Evolutionary conservation across 2,797 vertebrate genomes (phyloP).

Genomic region (Alosa sapidissima): DNA sequence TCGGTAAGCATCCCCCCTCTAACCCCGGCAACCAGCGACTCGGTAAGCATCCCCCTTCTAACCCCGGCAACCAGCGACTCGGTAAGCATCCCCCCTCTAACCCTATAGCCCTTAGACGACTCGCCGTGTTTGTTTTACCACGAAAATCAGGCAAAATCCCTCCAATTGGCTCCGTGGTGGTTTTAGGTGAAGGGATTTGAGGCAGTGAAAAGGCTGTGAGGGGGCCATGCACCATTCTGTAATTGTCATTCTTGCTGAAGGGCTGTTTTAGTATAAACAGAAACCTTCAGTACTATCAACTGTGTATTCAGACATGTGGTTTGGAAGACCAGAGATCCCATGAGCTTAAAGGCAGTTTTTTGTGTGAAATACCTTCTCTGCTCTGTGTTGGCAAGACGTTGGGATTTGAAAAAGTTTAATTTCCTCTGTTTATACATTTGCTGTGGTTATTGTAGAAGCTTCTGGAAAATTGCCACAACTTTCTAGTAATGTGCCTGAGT

Average conservation of each 20-base stretch:
- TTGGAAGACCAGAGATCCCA: not conserved
- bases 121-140: not conserved
- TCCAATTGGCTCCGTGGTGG: not conserved
- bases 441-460: not conserved
- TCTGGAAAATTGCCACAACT: not conserved
- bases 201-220: not conserved
- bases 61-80: conserved; percentile 84
- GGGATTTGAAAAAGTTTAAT: not conserved
- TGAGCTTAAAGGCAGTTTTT: not conserved
- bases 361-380: not conserved
- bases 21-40: conserved; percentile 84
- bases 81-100: conserved; percentile 71
- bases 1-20: conserved; percentile 77
- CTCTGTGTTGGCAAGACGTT: not conserved
- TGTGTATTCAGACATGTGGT: conserved; percentile 21
- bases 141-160: not conserved
- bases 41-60: conserved; percentile 74
- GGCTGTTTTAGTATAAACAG: conserved; percentile 12
- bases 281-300: not conserved
- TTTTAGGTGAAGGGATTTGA: not conserved
- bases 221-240: not conserved
- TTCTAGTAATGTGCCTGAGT: not conserved
- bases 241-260: conserved; percentile 7
- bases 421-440: not conserved
- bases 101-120: not conserved